Base-by-base conservation (phyloP, 2,113 vertebrate genomes). In the Cephalopterus ornatus region DNA sequence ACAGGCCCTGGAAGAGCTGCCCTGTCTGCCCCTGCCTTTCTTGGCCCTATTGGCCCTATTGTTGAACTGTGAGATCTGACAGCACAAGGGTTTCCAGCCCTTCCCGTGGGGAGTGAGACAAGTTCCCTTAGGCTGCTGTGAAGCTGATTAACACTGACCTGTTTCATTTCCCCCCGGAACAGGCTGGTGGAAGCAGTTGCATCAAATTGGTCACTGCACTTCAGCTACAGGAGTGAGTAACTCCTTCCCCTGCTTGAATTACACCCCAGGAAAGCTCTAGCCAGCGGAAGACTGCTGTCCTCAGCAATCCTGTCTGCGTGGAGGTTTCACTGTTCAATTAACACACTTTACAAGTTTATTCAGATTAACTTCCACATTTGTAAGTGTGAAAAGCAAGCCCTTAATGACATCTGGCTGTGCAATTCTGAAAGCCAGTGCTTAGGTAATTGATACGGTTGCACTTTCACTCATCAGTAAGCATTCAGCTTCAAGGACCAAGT, bases 381-480 rank as follows among this genome's bases (percentile, higher is more conserved):
- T 32, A n/a, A 32, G 75, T 80, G 79, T 89, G 91, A 88, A 72
- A 80, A 85, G 56, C 58, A 42, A 89, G 70, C 53, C 52, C 68
- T 84, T 65, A 68, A 52, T 85, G 88, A 35, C 79, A 33, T 58
- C 74, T 80, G 83, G 56, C 93, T 78, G n/a, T 56, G 90, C 72
- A 55, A 33, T 63, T 80, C 79, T 86, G 74, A 84, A 50, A 80
- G 59, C 37, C 56, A 5, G 30, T 62, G 77, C 75, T 84, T 27
- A 12, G 35, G 83, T 88, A 75, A 81, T 68, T 84, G 92, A 58
- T 87, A 14, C 0, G 53, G 91, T 30, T 91, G 83, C 76, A 84
- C 85, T 89, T 86, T 44, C 72, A 67, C 85, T 95, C 93, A 55
- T 94, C 95, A 86, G 76, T 49, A 63, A 92, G 91, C 88, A 87